Percentiles rank a stretch among this genome's conserved stretches.
Evolutionary conservation across 92 coral and sea anemone genomes (phyloP).

Genomic region (Pocillopora grandis): DNA sequence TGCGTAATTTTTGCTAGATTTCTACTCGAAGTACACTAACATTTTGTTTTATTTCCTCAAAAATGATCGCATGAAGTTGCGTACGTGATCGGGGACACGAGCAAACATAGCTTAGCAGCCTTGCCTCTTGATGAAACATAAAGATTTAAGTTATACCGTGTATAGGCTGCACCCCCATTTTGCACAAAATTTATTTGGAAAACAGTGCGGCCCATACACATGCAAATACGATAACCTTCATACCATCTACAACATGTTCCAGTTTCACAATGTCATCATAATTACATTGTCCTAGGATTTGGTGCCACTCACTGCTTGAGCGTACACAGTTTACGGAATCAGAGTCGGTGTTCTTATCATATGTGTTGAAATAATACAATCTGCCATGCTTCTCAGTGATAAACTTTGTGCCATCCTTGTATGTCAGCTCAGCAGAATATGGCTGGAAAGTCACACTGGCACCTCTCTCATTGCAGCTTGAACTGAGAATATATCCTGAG

Average conservation of each 20-base stretch:
- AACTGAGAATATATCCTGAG: constrained; percentile 51
- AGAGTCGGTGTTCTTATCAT: constrained; percentile 23
- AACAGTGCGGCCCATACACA: too few relatives aligned
- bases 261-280: constrained; percentile 28
- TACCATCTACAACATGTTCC: constrained; percentile 51
- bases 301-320: constrained; percentile 8
- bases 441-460: constrained; percentile 27
- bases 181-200: too few relatives aligned
- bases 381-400: constrained; percentile 23
- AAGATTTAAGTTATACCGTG: too few relatives aligned
- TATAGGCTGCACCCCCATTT: too few relatives aligned
- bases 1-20: too few relatives aligned
- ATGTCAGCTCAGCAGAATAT: constrained; percentile 26
- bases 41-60: too few relatives aligned
- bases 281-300: constrained; percentile 22
- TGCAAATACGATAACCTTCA: constrained; percentile 26
- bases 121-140: too few relatives aligned
- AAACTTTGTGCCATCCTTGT: constrained; percentile 50
- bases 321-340: background rate
- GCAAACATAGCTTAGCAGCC: too few relatives aligned
- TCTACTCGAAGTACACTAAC: too few relatives aligned
- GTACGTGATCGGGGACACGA: too few relatives aligned
- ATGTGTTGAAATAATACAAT: constrained; percentile 39
- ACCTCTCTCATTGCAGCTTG: constrained; percentile 46
- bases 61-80: too few relatives aligned